Evolutionary conservation across 2,888 invertebrate species (phyloP).

Genomic region (Autographa pulchrina): DNA sequence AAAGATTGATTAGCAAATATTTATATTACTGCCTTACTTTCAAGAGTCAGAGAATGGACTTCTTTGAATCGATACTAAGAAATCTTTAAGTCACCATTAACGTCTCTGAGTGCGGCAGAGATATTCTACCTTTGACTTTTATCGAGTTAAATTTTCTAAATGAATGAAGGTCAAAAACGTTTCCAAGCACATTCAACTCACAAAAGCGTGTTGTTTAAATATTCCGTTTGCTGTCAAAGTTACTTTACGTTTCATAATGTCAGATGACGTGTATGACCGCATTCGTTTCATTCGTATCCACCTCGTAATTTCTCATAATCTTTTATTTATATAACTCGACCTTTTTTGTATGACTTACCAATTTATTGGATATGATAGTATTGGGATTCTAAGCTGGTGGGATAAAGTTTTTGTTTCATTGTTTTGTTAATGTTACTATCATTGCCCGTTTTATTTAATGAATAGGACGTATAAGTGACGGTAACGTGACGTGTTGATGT

Average conservation of each 20-base stretch:
- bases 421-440: no score
- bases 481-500: no score
- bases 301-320: not conserved
- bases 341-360: not conserved
- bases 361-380: not conserved
- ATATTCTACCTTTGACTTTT: not conserved
- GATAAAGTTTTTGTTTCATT: no score
- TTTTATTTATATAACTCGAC: constrained; percentile 7
- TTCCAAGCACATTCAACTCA: constrained; percentile 2
- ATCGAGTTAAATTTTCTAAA: not conserved
- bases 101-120: no score
- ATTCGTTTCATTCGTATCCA: constrained; percentile 2
- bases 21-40: no score
- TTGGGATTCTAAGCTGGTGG: no score
- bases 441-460: no score
- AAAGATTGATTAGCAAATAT: no score
- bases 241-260: constrained; percentile 11
- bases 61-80: no score
- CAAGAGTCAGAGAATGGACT: no score
- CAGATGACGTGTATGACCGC: constrained; percentile 11
- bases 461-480: no score
- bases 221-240: constrained; percentile 32
- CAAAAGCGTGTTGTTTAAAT: constrained; percentile 20
- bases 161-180: not conserved
- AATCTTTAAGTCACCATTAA: no score